Conservation (phyloP, 2,888 invertebrate species). For the Stenurella melanura region DNA sequence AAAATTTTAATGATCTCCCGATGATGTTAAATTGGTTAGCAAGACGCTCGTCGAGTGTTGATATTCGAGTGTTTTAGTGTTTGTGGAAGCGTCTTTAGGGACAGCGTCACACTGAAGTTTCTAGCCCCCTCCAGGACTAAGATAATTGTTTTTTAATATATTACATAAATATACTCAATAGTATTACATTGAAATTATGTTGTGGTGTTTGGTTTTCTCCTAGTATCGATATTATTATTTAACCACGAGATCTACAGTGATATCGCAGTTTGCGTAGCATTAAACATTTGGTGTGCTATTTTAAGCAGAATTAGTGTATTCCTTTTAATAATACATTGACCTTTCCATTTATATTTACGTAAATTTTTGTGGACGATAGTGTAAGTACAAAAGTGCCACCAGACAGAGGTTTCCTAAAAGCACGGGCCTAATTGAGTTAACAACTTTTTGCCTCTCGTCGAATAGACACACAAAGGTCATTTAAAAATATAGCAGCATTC, state of each 20-base stretch:
- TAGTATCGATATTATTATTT: neutral
- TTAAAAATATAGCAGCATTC: neutral
- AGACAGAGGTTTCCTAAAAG: neutral
- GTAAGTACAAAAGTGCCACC: neutral
- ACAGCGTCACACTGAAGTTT: too few species aligned
- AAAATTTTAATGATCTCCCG: too few species aligned
- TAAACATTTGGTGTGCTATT: slow-evolving; percentile 15
- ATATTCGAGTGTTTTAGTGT: too few species aligned
- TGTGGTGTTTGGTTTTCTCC: neutral
- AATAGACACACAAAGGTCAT: neutral
- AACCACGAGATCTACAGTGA: neutral
- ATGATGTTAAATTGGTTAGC: too few species aligned
- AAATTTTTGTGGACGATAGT: neutral
- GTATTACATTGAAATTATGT: too few species aligned
- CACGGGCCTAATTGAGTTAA: neutral
- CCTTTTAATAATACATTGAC: slow-evolving; percentile 13
- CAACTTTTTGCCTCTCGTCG: neutral
- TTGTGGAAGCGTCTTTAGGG: too few species aligned
- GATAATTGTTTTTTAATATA: too few species aligned
- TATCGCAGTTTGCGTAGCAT: neutral
- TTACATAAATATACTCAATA: too few species aligned
- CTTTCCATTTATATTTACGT: slow-evolving; percentile 14
- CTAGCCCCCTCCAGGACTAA: too few species aligned
- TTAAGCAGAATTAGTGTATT: slow-evolving; percentile 12
- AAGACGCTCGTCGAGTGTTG: too few species aligned